Evolutionary conservation across 2,888 invertebrate species (phyloP).

Genomic region (Liposcelis brunnea): DNA sequence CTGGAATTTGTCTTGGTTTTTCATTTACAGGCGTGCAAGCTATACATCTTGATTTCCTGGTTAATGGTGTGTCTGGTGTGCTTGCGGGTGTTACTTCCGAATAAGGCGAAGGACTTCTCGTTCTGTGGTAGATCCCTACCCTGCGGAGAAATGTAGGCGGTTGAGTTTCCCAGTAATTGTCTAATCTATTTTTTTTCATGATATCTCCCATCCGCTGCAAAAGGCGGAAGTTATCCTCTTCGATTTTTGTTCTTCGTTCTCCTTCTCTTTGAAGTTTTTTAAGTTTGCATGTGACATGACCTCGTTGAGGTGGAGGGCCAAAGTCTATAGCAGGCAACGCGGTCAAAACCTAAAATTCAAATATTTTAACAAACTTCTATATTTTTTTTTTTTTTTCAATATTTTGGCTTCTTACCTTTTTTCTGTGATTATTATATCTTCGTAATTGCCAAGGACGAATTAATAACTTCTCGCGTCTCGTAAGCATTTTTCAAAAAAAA

Average conservation of each 20-base stretch:
- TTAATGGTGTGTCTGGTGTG: slow-evolving; percentile 14
- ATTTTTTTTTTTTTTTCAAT: not conserved
- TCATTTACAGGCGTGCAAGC: slow-evolving; percentile 21
- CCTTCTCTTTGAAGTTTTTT: slow-evolving; percentile 51
- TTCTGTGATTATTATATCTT: slow-evolving; percentile 47
- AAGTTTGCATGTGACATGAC: slow-evolving; percentile 47
- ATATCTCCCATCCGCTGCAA: slow-evolving; percentile 46
- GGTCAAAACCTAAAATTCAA: slow-evolving; percentile 34
- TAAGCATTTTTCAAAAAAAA: slow-evolving; percentile 34
- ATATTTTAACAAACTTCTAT: not conserved
- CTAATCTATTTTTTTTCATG: slow-evolving; percentile 46
- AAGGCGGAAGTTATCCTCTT: slow-evolving; percentile 48
- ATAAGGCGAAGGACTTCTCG: slow-evolving; percentile 8
- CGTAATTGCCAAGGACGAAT: slow-evolving; percentile 52
- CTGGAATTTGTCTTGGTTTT: slow-evolving; percentile 22
- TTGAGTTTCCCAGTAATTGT: slow-evolving; percentile 47
- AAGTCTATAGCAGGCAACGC: slow-evolving; percentile 52
- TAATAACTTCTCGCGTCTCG: slow-evolving; percentile 50
- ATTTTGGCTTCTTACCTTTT: slow-evolving; percentile 34
- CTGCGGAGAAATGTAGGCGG: slow-evolving; percentile 34
- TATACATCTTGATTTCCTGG: slow-evolving; percentile 21
- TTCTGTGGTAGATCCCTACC: slow-evolving; percentile 18
- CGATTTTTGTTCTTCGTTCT: slow-evolving; percentile 44
- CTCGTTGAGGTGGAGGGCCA: slow-evolving; percentile 39
- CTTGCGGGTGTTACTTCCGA: slow-evolving; percentile 10